phyloP scores from a whole-genome alignment of 2,797 vertebrate species.

The Aythya fuligula region DNA sequence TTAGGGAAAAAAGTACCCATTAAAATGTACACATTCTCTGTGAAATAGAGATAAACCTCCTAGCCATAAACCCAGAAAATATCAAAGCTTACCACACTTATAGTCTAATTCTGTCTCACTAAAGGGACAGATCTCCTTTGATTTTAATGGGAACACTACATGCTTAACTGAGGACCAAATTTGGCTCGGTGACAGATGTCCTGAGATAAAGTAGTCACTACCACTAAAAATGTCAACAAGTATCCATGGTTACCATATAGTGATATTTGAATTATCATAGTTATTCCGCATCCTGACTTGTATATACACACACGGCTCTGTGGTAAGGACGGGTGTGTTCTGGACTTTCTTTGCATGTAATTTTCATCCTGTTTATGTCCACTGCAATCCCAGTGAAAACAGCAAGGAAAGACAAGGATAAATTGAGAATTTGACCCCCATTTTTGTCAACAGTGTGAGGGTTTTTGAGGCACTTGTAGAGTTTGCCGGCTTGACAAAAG shows the following conservation, averaged over 20 bases:
- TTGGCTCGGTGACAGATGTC: slow-evolving; percentile 72
- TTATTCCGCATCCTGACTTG: slow-evolving; percentile 9
- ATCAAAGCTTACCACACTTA: neutral
- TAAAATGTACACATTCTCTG: neutral
- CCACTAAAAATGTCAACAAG: slow-evolving; percentile 67
- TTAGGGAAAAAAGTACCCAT: neutral
- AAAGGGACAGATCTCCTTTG: slow-evolving; percentile 46
- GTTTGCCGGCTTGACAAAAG: neutral
- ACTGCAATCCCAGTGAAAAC: neutral
- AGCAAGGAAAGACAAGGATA: neutral
- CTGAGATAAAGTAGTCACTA: slow-evolving; percentile 64
- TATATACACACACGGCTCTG: neutral
- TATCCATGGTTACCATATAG: slow-evolving; percentile 69
- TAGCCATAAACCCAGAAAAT: neutral
- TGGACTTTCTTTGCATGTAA: neutral
- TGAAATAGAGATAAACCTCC: neutral
- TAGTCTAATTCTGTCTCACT: slow-evolving; percentile 75
- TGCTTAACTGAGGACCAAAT: slow-evolving; percentile 56
- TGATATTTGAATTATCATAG: slow-evolving; percentile 48
- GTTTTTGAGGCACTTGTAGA: neutral
- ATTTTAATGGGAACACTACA: slow-evolving; percentile 52
- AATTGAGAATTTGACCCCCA: neutral
- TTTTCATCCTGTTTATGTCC: neutral
- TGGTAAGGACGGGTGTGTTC: neutral
- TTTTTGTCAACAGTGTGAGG: neutral